Evolutionary conservation across 2,113 vertebrate genomes (phyloP), one percentile per base, ranked within the genome.

Genomic region (Proteles cristata): DNA sequence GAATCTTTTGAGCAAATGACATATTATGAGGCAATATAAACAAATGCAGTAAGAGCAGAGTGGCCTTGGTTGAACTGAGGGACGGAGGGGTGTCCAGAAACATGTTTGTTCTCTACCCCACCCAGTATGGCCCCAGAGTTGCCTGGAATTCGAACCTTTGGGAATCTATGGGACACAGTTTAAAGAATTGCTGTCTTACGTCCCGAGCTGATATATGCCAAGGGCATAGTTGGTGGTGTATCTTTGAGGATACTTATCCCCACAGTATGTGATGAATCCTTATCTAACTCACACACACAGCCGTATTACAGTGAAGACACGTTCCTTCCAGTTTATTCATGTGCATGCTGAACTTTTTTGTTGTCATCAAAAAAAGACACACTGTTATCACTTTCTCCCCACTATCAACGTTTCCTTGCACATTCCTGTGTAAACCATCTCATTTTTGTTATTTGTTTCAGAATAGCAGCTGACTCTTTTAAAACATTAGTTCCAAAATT

Each of bases 391-490:
- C 48, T 84, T 85, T 97, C 81, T 3, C 12, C 12, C 11, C 55
- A 65, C 26, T 15, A 11, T 58, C 28, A 80, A 7, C 0, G 0
- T 45, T 95, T 84, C 90, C 86, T 79, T 93, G 1, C 35, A 43
- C 7, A 79, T 90, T 95, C 23, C 45, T 79, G 17, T 87, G 14
- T 66, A 68, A 90, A 68, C 12, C 58, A 0, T 39, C 33, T 76
- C 4, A 0, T 58, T 61, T 93, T 84, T 73, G 39, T 80, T 16
- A 43, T 84, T 88, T 92, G 33, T 28, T 58, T 48, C n/a, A 81
- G n/a, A 39, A 35, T 53, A 88, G 14, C 48, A 84, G 88, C 77
- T 61, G 89, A 77, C 80, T 93, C 31, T 97, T 95, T 95, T 5
- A 69, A 91, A 92, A 65, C 9, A 43, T 19, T 83, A 65, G 71